Evolutionary conservation across 2,797 vertebrate species (phyloP).

Genomic region (Odontamblyopus rebecca): DNA sequence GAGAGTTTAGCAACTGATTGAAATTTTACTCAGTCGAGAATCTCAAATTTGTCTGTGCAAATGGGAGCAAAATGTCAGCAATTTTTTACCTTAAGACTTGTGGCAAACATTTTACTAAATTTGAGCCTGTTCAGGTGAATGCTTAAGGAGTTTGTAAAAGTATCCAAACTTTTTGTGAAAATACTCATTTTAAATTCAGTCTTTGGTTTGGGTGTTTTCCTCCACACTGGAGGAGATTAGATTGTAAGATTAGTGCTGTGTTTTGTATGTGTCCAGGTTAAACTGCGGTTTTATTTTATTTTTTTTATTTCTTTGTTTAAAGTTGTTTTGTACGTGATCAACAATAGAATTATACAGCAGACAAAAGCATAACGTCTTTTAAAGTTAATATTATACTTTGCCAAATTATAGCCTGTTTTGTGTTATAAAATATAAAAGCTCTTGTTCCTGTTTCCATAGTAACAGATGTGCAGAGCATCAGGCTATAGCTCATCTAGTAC

Average conservation of each 20-base stretch:
- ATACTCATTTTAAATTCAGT: background rate
- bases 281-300: background rate
- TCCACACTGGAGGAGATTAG: background rate
- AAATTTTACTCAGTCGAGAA: too few relatives aligned
- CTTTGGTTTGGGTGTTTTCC: background rate
- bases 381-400: too few relatives aligned
- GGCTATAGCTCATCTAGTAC: constrained; percentile 20
- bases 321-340: background rate
- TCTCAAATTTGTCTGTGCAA: too few relatives aligned
- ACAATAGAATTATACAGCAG: too few relatives aligned
- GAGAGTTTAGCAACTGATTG: too few relatives aligned
- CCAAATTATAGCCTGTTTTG: background rate
- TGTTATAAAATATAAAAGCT: background rate
- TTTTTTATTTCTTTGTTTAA: background rate
- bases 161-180: background rate
- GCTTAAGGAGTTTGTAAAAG: too few relatives aligned
- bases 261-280: background rate
- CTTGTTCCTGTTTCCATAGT: constrained; percentile 23
- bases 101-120: too few relatives aligned
- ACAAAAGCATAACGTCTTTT: too few relatives aligned
- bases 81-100: too few relatives aligned
- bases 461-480: constrained; percentile 24
- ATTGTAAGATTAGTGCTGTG: too few relatives aligned
- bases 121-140: too few relatives aligned
- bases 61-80: too few relatives aligned